Evolutionary conservation across 2,113 vertebrate species (phyloP), one percentile per base, ranked within the genome.

Genomic region (Martes martes): DNA sequence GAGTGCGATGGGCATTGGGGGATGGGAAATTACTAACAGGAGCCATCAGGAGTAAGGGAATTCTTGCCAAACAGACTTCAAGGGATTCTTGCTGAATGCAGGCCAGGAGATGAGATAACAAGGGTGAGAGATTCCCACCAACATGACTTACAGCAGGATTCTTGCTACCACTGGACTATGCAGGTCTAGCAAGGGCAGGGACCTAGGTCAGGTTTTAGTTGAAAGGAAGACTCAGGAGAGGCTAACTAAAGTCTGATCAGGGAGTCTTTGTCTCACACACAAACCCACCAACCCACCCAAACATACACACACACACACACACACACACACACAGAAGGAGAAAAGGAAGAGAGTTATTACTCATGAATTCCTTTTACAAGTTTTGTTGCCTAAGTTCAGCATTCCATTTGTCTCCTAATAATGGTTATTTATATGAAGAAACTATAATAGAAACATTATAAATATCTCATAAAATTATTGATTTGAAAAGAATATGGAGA

Each of bases 321-420:
- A 21, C 6, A 9, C 23, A 89, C 4, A 39, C 7, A 74, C 5
- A 26, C 15, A 74, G 4, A 74, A 3, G 13, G 24, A 47, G 16
- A 24, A 71, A 63, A 81, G 31, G 21, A 55, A 85, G 36, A 63
- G 11, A 45, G 28, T 7, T 28, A 31, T 11, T 28, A 31, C 4
- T 7, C 45, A 63, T 1, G 15, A 19, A 18, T 26, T 67, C 47
- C n/a, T 59, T 33, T 11, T 4, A 31, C 3, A 24, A 80, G 16
- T 90, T 88, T 96, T 96, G 4, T 57, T 79, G 11, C 57, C 96
- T 88, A 80, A 84, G 23, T 74, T 91, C 18, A 84, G 47, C 42
- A 10, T 82, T 71, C 6, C n/a, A 8, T 24, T 55, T 94, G 31
- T 92, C n/a, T 94, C 11, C 71, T 80, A 61, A 52, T 57, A 85